Percentiles rank a stretch among this genome's conserved stretches.
Conservation (phyloP, 2,888 invertebrate species). For the Morinoia aosen region DNA sequence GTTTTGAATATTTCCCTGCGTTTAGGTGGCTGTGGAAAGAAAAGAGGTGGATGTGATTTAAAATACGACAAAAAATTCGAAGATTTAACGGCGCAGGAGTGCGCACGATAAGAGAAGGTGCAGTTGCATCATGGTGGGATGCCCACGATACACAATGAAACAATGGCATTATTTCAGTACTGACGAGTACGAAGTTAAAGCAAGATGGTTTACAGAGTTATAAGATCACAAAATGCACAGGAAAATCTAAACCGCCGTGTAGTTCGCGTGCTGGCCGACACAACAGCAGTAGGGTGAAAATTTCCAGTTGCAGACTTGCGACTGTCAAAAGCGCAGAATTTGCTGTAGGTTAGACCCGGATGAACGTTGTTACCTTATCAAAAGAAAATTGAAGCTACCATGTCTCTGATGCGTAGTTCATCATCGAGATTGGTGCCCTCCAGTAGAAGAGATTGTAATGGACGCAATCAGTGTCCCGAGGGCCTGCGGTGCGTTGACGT, state of each 20-base stretch:
- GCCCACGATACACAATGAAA: background rate
- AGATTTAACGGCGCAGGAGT: background rate
- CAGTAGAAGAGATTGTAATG: background rate
- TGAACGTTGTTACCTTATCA: conserved; percentile 17
- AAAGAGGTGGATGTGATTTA: background rate
- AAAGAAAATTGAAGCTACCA: background rate
- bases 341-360: background rate
- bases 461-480: background rate
- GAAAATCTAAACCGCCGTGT: background rate
- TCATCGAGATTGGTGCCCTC: background rate
- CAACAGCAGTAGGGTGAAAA: background rate
- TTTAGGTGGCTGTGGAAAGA: background rate
- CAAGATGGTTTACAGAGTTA: background rate
- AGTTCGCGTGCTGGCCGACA: background rate
- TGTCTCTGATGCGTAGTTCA: background rate
- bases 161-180: background rate
- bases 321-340: background rate
- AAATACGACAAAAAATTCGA: background rate
- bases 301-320: background rate
- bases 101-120: background rate
- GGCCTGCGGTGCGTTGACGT: background rate
- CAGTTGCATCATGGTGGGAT: background rate
- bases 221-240: background rate
- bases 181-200: background rate
- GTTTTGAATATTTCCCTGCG: background rate